Evolutionary conservation across 2,113 vertebrate genomes (phyloP).

Genomic region (Seriola quinqueradiata): DNA sequence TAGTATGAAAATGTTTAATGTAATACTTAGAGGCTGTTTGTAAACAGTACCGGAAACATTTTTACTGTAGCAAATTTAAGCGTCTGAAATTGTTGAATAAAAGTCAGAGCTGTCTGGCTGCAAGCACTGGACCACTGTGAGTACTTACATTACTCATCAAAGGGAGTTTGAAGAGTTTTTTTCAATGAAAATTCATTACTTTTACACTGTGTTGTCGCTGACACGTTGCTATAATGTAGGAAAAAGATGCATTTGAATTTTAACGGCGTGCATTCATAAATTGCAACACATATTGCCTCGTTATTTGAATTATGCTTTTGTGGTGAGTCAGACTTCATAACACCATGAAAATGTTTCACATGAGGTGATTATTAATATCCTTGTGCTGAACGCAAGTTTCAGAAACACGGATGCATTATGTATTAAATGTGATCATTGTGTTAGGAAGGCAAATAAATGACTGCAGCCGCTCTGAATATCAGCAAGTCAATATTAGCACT

Average conservation of each 20-base stretch:
- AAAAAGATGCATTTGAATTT: neutral
- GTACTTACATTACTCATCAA: neutral
- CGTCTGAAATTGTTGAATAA: conserved; percentile 3
- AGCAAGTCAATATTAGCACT: conserved; percentile 62
- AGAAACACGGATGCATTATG: conserved; percentile 28
- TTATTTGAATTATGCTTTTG: neutral
- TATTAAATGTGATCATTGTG: conserved; percentile 57
- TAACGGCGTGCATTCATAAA: neutral
- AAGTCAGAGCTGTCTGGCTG: neutral
- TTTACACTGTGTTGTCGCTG: neutral
- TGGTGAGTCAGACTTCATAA: neutral
- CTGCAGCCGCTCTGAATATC: conserved; percentile 44
- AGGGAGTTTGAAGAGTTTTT: neutral
- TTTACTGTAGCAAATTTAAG: neutral
- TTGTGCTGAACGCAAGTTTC: conserved; percentile 6
- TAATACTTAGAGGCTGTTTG: conserved; percentile 6
- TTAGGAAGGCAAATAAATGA: conserved; percentile 58
- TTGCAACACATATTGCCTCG: neutral
- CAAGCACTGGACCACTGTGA: neutral
- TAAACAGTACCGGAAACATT: neutral
- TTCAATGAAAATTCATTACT: neutral
- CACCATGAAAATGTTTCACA: neutral
- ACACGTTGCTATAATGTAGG: neutral
- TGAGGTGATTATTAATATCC: neutral
- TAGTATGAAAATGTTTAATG: conserved; percentile 11